Evolutionary conservation across 1,140 invertebrate species (phyloP).

Genomic region (Listronotus oregonensis): DNA sequence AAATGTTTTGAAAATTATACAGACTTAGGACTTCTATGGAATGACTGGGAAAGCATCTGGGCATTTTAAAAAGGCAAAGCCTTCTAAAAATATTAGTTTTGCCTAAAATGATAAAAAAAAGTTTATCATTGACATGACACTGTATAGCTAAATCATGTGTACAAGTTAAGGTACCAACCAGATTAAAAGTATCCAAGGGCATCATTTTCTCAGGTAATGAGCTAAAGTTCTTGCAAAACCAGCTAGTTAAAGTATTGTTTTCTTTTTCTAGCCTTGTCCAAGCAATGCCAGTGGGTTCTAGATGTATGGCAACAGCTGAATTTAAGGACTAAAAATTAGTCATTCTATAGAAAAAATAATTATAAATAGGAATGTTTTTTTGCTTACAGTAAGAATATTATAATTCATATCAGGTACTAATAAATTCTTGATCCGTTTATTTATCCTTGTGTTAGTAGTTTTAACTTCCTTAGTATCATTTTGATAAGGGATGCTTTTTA

Average conservation of each 20-base stretch:
- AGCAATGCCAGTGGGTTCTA: constrained; percentile 33
- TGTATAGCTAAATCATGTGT: too few species aligned
- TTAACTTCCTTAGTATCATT: constrained; percentile 7
- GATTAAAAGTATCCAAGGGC: constrained; percentile 29
- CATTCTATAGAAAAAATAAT: background rate
- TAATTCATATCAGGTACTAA: constrained; percentile 21
- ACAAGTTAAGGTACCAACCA: constrained; percentile 2
- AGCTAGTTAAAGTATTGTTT: constrained; percentile 24
- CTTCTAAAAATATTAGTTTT: too few species aligned
- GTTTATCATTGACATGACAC: too few species aligned
- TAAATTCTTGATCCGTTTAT: constrained; percentile 23
- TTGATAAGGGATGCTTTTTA: constrained; percentile 13
- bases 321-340: constrained; percentile 9
- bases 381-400: constrained; percentile 8
- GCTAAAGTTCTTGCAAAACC: constrained; percentile 27
- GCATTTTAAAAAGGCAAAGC: too few species aligned
- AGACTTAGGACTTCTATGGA: too few species aligned
- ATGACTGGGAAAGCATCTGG: too few species aligned
- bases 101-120: too few species aligned
- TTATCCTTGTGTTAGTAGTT: background rate
- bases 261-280: constrained; percentile 27
- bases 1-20: too few species aligned
- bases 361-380: background rate
- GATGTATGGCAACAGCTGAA: constrained; percentile 31
- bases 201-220: constrained; percentile 30